Conservation (phyloP, 2,797 vertebrate species). For the Octomys mimax region DNA sequence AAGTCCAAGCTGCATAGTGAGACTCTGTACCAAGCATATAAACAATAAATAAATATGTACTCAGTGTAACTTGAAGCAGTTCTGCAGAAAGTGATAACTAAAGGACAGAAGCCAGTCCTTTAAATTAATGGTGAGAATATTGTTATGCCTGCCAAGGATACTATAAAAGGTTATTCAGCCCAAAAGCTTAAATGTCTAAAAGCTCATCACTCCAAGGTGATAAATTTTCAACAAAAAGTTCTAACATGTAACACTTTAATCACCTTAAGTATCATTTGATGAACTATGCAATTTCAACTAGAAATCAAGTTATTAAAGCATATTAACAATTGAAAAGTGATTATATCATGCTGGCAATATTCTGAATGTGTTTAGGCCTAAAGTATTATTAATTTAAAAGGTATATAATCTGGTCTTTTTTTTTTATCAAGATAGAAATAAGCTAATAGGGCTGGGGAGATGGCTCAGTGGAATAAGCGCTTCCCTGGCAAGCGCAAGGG, state of each 20-base stretch:
- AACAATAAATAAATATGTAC: background rate
- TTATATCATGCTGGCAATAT: constrained; percentile 23
- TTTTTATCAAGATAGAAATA: constrained; percentile 32
- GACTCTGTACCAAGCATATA: background rate
- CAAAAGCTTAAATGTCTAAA: constrained; percentile 70
- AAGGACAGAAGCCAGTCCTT: constrained; percentile 63
- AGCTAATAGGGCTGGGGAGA: no score
- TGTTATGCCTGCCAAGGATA: constrained; percentile 59
- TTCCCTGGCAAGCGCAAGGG: no score
- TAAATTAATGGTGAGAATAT: constrained; percentile 68
- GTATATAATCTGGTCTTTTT: constrained; percentile 55
- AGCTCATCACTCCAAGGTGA: constrained; percentile 65
- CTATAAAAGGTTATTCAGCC: constrained; percentile 49
- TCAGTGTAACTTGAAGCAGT: constrained; percentile 11
- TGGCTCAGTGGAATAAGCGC: no score
- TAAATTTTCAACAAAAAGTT: constrained; percentile 71
- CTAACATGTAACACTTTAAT: constrained; percentile 67
- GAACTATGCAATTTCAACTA: constrained; percentile 68
- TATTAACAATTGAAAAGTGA: constrained; percentile 45
- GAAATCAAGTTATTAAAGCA: constrained; percentile 73
- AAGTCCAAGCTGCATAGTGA: background rate
- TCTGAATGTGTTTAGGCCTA: background rate
- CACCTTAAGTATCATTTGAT: constrained; percentile 73
- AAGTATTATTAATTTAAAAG: constrained; percentile 60
- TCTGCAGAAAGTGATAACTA: constrained; percentile 23